phyloP scores from a whole-genome alignment of 2,797 vertebrate species.

The Paguma larvata region DNA sequence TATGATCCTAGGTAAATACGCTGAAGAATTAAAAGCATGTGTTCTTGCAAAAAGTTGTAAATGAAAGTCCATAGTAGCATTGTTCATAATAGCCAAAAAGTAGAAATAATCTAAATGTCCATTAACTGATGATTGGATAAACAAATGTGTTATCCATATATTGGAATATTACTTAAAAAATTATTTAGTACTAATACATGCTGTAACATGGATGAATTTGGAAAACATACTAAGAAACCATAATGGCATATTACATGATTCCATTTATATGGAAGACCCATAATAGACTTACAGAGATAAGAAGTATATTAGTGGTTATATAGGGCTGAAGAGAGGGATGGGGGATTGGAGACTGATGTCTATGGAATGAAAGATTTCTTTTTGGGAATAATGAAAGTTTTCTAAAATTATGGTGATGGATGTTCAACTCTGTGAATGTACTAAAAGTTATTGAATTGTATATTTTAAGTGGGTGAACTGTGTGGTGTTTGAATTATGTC shows the following conservation, averaged over 20 bases:
- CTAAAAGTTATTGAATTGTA: background rate
- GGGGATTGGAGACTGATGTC: background rate
- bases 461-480: background rate
- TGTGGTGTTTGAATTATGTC: background rate
- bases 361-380: background rate
- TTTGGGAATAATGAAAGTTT: background rate
- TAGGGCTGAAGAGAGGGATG: background rate
- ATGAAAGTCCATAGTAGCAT: background rate
- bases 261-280: background rate
- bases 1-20: background rate
- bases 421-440: background rate
- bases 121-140: background rate
- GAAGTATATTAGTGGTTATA: background rate
- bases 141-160: background rate
- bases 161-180: background rate
- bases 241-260: background rate
- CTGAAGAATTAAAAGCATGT: background rate
- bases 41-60: background rate
- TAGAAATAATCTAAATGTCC: background rate
- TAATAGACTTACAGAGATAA: background rate
- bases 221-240: background rate
- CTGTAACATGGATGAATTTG: background rate
- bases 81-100: constrained; percentile 8
- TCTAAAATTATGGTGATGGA: background rate
- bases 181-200: background rate